Evolutionary conservation across 1,140 invertebrate genomes (phyloP).

Genomic region (Globodera rostochiensis): DNA sequence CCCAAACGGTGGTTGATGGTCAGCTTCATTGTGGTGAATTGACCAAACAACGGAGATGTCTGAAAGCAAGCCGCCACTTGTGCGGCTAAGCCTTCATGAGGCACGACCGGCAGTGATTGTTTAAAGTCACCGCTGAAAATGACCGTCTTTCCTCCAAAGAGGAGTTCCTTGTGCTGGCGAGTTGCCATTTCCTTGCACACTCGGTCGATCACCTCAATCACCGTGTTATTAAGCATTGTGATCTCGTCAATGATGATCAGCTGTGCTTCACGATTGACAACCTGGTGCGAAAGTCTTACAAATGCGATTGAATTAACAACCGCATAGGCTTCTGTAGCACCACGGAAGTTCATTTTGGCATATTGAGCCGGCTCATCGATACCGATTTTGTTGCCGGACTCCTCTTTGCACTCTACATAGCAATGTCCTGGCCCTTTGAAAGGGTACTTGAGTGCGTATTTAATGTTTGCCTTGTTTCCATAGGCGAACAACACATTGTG

Average conservation of each 20-base stretch:
- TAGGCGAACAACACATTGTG: neutral
- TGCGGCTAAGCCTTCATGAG: neutral
- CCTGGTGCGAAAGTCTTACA: neutral
- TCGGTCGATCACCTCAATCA: constrained; percentile 8
- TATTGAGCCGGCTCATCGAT: too few relatives aligned
- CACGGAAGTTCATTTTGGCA: too few relatives aligned
- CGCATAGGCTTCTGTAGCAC: neutral
- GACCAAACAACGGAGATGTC: neutral
- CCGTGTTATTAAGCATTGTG: constrained; percentile 21
- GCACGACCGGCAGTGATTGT: constrained; percentile 20
- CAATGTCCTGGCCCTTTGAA: too few relatives aligned
- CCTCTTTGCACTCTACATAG: too few relatives aligned
- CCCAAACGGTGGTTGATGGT: too few relatives aligned
- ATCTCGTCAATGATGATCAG: constrained; percentile 34
- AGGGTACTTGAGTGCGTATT: too few relatives aligned
- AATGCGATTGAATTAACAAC: neutral
- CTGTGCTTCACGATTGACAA: neutral
- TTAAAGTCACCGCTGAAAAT: too few relatives aligned
- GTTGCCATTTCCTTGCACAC: neutral
- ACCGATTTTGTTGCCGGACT: too few relatives aligned
- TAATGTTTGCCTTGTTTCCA: neutral
- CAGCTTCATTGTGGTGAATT: neutral
- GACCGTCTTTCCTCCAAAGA: constrained; percentile 23
- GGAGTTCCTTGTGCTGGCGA: neutral
- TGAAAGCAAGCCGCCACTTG: constrained; percentile 11